These are phyloP conservation scores for Osmerus eperlanus DNA, from an alignment of 2,113 vertebrate genomes.

Conservation along the genomic window DNA sequence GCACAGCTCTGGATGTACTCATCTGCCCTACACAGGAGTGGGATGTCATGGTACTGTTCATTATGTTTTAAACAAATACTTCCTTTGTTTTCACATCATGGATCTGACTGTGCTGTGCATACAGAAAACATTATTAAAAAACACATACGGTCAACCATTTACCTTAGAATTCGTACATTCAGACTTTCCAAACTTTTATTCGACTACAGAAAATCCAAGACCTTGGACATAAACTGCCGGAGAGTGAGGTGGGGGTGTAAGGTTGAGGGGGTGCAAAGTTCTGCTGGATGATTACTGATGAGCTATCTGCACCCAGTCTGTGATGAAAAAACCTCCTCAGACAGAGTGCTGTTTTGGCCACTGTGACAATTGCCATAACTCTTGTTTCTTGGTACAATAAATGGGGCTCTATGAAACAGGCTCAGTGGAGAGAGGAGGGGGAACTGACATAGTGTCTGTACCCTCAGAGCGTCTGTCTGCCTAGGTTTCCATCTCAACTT, in stretches of 20 bases:
- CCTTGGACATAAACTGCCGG: background rate
- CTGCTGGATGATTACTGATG: constrained; percentile 61
- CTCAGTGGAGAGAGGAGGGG: constrained; percentile 45
- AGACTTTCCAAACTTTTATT: too few relatives aligned
- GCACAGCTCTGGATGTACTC: background rate
- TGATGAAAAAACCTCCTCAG: constrained; percentile 1
- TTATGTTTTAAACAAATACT: too few relatives aligned
- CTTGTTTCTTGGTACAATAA: constrained; percentile 34
- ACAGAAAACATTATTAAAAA: too few relatives aligned
- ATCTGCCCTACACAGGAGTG: background rate
- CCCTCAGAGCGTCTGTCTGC: background rate
- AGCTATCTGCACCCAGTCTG: constrained; percentile 46
- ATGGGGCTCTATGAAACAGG: constrained; percentile 48
- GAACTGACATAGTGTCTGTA: constrained; percentile 28
- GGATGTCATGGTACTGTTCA: too few relatives aligned
- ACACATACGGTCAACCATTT: too few relatives aligned
- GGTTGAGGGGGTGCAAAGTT: constrained; percentile 32
- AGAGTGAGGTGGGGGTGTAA: constrained; percentile 20
- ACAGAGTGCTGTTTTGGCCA: constrained; percentile 48
- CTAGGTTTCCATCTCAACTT: background rate
- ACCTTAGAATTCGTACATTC: too few relatives aligned
- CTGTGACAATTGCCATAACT: constrained; percentile 45
- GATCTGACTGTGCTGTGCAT: too few relatives aligned
- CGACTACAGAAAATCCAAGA: too few relatives aligned
- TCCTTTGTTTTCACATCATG: too few relatives aligned